phyloP scores from a whole-genome alignment of 2,113 vertebrate species.

The Neodon shergylaensis region DNA sequence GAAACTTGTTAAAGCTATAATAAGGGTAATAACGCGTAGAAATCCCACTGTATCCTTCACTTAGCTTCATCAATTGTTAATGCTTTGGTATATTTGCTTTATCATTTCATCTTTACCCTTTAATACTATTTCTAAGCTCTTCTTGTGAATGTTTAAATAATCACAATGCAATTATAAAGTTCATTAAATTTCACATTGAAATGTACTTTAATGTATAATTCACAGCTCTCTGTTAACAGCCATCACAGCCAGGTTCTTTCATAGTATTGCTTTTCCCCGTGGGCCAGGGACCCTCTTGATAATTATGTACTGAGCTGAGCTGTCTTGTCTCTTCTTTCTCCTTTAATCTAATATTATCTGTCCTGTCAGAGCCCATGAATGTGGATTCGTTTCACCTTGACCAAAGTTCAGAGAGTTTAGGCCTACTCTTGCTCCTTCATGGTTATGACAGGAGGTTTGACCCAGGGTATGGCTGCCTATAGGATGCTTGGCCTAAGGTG shows the following conservation, averaged over 20 bases:
- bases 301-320: background rate
- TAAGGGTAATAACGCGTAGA: background rate
- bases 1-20: background rate
- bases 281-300: background rate
- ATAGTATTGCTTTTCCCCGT: background rate
- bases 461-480: too few species aligned
- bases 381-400: too few species aligned
- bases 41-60: background rate
- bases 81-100: background rate
- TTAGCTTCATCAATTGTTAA: constrained; percentile 13
- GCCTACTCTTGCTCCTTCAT: too few species aligned
- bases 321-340: background rate
- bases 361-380: too few species aligned
- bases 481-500: too few species aligned
- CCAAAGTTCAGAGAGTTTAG: too few species aligned
- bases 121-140: background rate
- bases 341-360: background rate
- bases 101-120: background rate
- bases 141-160: constrained; percentile 6
- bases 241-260: background rate
- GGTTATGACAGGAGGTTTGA: too few species aligned
- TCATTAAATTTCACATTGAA: background rate
- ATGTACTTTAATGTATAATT: background rate
- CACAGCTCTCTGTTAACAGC: background rate
- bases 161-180: constrained; percentile 3